These are phyloP conservation scores for Tauraco hartlaubi DNA, from an alignment of 2,797 vertebrate species.

Conservation along the genomic window DNA sequence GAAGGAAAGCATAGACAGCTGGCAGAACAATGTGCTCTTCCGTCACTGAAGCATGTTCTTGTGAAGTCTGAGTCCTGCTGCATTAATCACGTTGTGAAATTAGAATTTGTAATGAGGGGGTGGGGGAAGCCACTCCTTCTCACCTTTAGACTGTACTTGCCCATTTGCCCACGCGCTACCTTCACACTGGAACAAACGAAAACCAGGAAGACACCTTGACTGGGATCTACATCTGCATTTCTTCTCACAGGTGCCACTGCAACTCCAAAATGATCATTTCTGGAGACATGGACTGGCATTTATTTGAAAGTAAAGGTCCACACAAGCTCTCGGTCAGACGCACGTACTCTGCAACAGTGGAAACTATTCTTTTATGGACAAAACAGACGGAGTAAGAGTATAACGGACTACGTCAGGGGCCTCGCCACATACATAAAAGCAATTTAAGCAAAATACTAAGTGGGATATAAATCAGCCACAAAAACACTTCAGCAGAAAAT, in stretches of 20 bases:
- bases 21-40: background rate
- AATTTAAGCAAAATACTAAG: background rate
- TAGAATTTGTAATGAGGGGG: background rate
- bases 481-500: slow-evolving; percentile 7
- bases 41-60: background rate
- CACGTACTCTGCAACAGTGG: background rate
- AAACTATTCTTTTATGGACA: background rate
- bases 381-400: background rate
- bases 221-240: background rate
- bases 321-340: background rate
- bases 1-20: background rate
- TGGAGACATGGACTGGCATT: background rate
- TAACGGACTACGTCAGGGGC: background rate
- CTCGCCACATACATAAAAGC: background rate
- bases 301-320: background rate
- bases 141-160: background rate
- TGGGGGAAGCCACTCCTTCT: background rate
- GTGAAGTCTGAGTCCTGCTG: background rate
- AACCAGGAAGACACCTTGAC: background rate
- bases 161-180: too few relatives aligned
- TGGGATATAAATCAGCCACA: background rate
- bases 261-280: background rate
- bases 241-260: background rate
- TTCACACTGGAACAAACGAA: background rate
- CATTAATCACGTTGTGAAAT: background rate